phyloP scores from a whole-genome alignment of 2,113 vertebrate species.

The Notiomystis cincta region DNA sequence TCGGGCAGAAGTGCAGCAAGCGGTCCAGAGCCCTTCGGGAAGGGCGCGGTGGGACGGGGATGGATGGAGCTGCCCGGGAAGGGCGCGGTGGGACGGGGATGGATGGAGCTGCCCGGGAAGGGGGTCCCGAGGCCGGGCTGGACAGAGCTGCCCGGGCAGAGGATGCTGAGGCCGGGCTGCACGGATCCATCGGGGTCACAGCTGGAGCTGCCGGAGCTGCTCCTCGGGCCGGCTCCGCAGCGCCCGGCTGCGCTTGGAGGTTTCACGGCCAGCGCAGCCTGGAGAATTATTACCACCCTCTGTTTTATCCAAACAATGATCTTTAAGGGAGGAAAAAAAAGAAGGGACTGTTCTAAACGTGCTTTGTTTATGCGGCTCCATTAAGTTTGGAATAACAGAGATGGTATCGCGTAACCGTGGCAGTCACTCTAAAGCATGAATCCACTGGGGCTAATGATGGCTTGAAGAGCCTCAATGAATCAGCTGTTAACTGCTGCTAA shows the following conservation, averaged over 20 bases:
- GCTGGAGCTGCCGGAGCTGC: not conserved
- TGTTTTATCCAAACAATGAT: not conserved
- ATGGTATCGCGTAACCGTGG: not conserved
- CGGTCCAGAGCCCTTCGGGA: not conserved
- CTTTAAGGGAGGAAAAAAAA: not conserved
- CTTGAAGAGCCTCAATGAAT: slow-evolving; percentile 13
- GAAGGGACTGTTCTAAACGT: not conserved
- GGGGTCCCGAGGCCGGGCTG: not conserved
- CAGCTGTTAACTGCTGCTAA: not conserved
- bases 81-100: fast-evolving
- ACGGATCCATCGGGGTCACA: not conserved
- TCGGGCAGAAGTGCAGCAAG: fast-evolving
- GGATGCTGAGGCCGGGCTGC: fast-evolving
- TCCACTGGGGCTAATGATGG: not conserved
- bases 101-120: no score
- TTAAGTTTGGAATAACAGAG: slow-evolving; percentile 41
- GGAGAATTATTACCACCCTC: not conserved
- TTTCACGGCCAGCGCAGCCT: not conserved
- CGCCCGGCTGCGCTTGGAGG: fast-evolving
- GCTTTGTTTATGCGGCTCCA: slow-evolving; percentile 22
- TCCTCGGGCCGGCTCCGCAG: not conserved
- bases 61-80: not conserved
- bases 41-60: not conserved
- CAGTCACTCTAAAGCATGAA: not conserved
- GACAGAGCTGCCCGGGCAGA: not conserved